Percentiles rank a stretch among this genome's conserved stretches.
Evolutionary conservation across 1,140 invertebrate genomes (phyloP).

Genomic region (Dufourea novaeangliae): DNA sequence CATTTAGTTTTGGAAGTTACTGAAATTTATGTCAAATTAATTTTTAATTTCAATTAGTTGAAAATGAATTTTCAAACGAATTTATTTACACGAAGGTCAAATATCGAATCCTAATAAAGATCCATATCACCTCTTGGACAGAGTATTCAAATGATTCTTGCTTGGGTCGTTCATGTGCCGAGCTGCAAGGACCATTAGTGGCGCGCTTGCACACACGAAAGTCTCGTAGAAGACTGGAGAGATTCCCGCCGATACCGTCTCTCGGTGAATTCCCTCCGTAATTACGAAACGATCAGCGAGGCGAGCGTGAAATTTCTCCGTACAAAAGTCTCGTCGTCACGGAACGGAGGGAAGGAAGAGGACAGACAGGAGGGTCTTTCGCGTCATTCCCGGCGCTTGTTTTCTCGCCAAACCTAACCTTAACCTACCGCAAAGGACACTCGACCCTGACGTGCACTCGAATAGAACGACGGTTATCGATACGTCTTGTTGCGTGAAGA

Average conservation of each 20-base stretch:
- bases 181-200: too few relatives aligned
- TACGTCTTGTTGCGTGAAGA: neutral
- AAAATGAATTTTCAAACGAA: too few relatives aligned
- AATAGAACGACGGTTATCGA: constrained; percentile 38
- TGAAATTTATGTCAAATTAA: too few relatives aligned
- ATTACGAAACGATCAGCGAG: constrained; percentile 39
- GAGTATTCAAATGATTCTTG: too few relatives aligned
- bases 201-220: neutral
- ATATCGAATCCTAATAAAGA: too few relatives aligned
- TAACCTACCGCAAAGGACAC: constrained; percentile 61
- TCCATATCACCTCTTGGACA: too few relatives aligned
- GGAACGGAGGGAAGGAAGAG: neutral
- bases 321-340: constrained; percentile 33
- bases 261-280: constrained; percentile 15
- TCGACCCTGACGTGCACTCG: constrained; percentile 29
- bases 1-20: too few relatives aligned
- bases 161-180: too few relatives aligned
- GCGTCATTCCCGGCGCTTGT: neutral
- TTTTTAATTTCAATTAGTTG: too few relatives aligned
- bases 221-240: constrained; percentile 6
- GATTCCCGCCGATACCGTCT: neutral
- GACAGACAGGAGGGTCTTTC: constrained; percentile 8
- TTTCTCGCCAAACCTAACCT: constrained; percentile 59
- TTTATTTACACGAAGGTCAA: too few relatives aligned
- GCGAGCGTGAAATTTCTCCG: constrained; percentile 53